Evolutionary conservation across 2,888 invertebrate species (phyloP).

Genomic region (Podotricha telesiphe): DNA sequence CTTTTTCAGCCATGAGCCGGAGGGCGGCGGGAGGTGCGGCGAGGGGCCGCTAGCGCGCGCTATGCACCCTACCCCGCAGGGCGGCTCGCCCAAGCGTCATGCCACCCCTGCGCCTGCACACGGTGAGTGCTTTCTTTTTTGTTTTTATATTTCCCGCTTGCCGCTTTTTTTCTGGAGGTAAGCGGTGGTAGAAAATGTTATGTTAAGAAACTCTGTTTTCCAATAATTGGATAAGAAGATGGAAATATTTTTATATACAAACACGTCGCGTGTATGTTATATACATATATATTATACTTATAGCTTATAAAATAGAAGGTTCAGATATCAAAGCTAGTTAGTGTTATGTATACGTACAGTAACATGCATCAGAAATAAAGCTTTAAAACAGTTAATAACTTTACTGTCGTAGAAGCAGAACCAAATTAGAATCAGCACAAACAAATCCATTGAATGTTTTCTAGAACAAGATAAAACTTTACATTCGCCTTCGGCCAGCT

Average conservation of each 20-base stretch:
- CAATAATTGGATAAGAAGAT: no score
- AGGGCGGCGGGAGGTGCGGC: constrained; percentile 84
- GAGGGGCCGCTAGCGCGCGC: constrained; percentile 84
- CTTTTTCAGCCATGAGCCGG: constrained; percentile 87
- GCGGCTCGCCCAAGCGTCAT: constrained; percentile 80
- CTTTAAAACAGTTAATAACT: background rate
- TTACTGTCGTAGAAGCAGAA: background rate
- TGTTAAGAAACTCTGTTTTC: no score
- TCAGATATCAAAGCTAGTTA: no score
- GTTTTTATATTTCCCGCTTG: background rate
- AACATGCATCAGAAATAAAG: background rate
- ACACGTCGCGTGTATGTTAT: no score
- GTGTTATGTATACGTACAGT: no score
- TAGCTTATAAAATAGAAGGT: no score
- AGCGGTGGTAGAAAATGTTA: background rate
- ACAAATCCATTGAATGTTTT: background rate
- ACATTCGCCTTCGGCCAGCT: background rate
- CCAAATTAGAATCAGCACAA: background rate
- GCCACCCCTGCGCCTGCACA: constrained; percentile 60
- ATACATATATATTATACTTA: no score
- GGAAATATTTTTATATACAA: no score
- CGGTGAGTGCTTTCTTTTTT: constrained; percentile 53
- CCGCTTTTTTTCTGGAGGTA: background rate
- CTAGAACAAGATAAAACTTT: background rate
- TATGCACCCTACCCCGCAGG: constrained; percentile 79